phyloP scores from a whole-genome alignment of 2,113 vertebrate genomes.

The Colistium nudipinnis region DNA sequence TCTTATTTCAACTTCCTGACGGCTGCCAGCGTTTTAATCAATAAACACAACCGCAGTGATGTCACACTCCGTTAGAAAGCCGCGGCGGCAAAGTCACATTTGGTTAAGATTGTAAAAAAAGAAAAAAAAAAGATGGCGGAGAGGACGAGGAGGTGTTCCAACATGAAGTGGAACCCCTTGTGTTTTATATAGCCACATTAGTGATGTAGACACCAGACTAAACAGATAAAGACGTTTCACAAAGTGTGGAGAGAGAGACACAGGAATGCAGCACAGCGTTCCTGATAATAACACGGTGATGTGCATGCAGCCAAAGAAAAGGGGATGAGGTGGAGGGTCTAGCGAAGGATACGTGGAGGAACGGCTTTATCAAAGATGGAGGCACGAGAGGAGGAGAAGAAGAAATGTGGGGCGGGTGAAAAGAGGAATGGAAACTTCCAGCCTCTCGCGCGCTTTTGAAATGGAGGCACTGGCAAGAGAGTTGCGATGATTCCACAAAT shows the following conservation, averaged over 20 bases:
- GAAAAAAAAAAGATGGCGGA: conserved; percentile 45
- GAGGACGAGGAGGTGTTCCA: too few species aligned
- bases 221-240: neutral
- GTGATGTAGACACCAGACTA: too few species aligned
- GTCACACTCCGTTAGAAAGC: conserved; percentile 72
- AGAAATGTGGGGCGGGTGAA: neutral
- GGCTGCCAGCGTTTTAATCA: conserved; percentile 78
- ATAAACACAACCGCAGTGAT: conserved; percentile 75
- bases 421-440: conserved; percentile 25
- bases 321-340: conserved; percentile 10
- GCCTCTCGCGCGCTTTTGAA: conserved; percentile 4
- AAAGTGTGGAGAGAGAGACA: conserved; percentile 34
- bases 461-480: conserved; percentile 4
- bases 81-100: conserved; percentile 70
- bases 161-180: too few species aligned
- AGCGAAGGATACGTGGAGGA: conserved; percentile 3
- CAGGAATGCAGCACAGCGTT: conserved; percentile 51
- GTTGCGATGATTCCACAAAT: conserved; percentile 10
- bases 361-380: neutral
- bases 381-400: neutral
- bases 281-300: conserved; percentile 53
- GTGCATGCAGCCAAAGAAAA: conserved; percentile 36
- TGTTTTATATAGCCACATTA: too few species aligned
- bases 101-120: conserved; percentile 59
- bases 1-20: conserved; percentile 80